These are phyloP conservation scores for Stegophylla sp. DNA, from an alignment of 2,888 invertebrate species.

Conservation along the genomic window DNA sequence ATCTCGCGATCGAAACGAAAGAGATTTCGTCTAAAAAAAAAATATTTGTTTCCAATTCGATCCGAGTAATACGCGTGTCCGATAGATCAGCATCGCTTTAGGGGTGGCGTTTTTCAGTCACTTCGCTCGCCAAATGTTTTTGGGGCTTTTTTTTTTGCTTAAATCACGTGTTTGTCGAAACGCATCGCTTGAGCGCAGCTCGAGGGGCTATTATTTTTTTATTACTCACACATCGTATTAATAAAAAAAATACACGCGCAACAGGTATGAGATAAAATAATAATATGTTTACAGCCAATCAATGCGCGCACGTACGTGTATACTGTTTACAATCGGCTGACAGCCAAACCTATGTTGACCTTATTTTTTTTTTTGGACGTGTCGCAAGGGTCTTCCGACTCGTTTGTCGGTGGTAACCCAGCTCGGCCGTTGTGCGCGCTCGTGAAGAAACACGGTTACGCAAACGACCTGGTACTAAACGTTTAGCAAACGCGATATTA, in stretches of 20 bases:
- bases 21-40: too few relatives aligned
- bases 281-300: neutral
- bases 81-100: too few relatives aligned
- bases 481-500: neutral
- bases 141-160: neutral
- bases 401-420: neutral
- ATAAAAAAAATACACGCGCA: neutral
- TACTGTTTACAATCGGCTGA: slow-evolving; percentile 4
- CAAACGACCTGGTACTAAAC: neutral
- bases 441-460: neutral
- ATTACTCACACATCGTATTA: neutral
- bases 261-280: too few relatives aligned
- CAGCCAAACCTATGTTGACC: slow-evolving; percentile 9
- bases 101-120: neutral
- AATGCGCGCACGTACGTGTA: neutral
- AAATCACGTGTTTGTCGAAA: neutral
- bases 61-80: too few relatives aligned
- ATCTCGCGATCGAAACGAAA: too few relatives aligned
- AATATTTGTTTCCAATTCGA: too few relatives aligned
- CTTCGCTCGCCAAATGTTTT: neutral
- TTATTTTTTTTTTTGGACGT: neutral
- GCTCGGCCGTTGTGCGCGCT: neutral
- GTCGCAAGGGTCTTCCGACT: slow-evolving; percentile 30
- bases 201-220: neutral
- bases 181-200: neutral